Conservation (phyloP, 1,140 invertebrate genomes). For the Trigoniulus corallinus region DNA sequence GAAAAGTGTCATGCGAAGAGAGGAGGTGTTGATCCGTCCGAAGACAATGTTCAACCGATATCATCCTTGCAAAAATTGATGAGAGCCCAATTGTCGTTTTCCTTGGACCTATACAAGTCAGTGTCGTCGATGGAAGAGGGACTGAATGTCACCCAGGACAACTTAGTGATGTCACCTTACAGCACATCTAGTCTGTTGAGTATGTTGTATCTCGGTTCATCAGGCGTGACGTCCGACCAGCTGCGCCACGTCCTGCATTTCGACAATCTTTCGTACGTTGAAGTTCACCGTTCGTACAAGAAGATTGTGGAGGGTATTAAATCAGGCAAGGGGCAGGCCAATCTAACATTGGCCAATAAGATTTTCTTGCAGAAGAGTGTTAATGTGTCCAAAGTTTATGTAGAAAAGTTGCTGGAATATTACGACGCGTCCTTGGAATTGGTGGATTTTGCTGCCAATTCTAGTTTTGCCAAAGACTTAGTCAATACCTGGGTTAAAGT, state of each 20-base stretch:
- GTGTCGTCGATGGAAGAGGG: background rate
- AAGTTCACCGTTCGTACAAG: background rate
- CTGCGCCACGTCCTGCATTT: background rate
- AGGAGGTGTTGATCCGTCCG: no score
- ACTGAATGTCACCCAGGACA: background rate
- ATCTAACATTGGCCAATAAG: slow-evolving; percentile 12
- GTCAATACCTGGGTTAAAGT: slow-evolving; percentile 19
- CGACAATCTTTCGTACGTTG: background rate
- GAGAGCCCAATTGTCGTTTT: background rate
- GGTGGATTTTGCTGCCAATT: slow-evolving; percentile 18
- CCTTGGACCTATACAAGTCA: background rate
- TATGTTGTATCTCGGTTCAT: background rate
- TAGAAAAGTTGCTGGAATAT: slow-evolving; percentile 15
- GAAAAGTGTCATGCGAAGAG: no score
- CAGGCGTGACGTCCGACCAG: background rate
- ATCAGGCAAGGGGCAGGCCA: background rate
- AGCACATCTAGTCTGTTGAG: background rate
- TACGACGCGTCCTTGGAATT: slow-evolving; percentile 17
- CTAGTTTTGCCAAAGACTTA: slow-evolving; percentile 9
- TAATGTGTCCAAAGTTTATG: slow-evolving; percentile 12
- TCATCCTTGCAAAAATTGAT: background rate
- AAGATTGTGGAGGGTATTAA: background rate
- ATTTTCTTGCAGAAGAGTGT: slow-evolving; percentile 16
- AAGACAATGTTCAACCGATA: no score
- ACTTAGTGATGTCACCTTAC: background rate